phyloP scores from a whole-genome alignment of 2,113 vertebrate species.

The Vombatus ursinus region DNA sequence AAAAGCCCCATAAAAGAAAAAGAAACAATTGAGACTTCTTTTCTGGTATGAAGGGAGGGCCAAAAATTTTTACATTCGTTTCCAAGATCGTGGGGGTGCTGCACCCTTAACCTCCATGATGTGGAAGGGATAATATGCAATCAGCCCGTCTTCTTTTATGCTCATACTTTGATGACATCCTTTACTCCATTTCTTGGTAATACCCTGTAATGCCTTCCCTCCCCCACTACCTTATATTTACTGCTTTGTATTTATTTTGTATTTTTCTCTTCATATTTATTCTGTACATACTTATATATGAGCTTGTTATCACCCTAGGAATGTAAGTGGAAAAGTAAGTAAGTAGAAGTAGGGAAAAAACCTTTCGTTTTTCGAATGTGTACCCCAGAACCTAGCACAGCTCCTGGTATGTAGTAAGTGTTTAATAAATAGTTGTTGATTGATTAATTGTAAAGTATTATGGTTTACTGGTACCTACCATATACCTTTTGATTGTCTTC shows the following conservation, averaged over 20 bases:
- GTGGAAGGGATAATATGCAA: too few species aligned
- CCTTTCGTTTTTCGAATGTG: not conserved
- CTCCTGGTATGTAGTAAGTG: not conserved
- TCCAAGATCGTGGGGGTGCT: too few species aligned
- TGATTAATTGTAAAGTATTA: not conserved
- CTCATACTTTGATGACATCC: not conserved
- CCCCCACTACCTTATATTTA: not conserved
- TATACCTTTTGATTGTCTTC: not conserved
- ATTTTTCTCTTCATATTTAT: not conserved
- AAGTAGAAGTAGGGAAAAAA: not conserved
- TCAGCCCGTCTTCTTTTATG: not conserved
- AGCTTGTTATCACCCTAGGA: not conserved
- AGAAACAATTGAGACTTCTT: too few species aligned
- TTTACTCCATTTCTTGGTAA: not conserved
- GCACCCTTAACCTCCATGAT: too few species aligned
- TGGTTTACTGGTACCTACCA: not conserved
- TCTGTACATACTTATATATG: not conserved
- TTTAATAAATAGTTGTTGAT: not conserved
- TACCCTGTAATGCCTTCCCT: not conserved
- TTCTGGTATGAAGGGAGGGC: too few species aligned
- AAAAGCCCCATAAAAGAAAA: too few species aligned
- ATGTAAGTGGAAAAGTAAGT: not conserved
- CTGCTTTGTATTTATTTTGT: not conserved
- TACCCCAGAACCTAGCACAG: not conserved
- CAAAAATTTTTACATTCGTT: too few species aligned